Evolutionary conservation across 1,140 invertebrate species (phyloP), one percentile per base, ranked within the genome.

Genomic region (Aphelenchoides fujianensis): DNA sequence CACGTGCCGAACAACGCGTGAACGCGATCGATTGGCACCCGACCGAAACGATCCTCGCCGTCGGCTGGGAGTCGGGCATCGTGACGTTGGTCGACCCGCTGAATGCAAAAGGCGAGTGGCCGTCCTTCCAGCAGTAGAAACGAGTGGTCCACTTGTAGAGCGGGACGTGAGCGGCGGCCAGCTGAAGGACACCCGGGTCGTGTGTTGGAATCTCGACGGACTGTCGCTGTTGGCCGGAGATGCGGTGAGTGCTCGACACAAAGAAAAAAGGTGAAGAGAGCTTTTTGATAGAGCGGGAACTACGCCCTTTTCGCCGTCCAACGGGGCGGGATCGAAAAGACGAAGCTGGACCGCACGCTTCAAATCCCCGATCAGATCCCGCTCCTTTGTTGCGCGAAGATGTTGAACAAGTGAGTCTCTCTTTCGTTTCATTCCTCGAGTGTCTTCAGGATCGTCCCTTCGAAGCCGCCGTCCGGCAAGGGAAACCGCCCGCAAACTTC

Each of bases 51-150:
- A 87, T 92, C 67, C 83, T 97, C 57, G 90, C 90, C 2, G 90
- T 90, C 64, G 92, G 92, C 5, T 97, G 93, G 92, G 92, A 95
- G 85, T 92, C 89, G 82, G 94, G 94, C 48, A 92, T 93, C 81
- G 86, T 97, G 0, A 88, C 90, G 34, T 30, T 79, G 88, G 93
- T 64, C 92, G 91, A 91, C 89, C 90, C 77, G 89, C 90, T 75
- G 76, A 79, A 78, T 85, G 85, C 76, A 88, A 84, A 82, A 89
- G 91, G 72, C 91, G 92, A 85, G 88, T 88, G 75, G n/a, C 88
- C 90, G 59, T 87, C 91, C 64, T n/a, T n/a, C n/a, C n/a, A n/a
- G n/a, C n/a, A n/a, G n/a, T n/a, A n/a, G n/a, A 88, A 90, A 64
- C 2, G 27, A 69, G 34, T 34, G 59, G 16, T 27, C 31, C 12